phyloP scores from a whole-genome alignment of 2,888 invertebrate species.

The Digitonthophagus gazella region DNA sequence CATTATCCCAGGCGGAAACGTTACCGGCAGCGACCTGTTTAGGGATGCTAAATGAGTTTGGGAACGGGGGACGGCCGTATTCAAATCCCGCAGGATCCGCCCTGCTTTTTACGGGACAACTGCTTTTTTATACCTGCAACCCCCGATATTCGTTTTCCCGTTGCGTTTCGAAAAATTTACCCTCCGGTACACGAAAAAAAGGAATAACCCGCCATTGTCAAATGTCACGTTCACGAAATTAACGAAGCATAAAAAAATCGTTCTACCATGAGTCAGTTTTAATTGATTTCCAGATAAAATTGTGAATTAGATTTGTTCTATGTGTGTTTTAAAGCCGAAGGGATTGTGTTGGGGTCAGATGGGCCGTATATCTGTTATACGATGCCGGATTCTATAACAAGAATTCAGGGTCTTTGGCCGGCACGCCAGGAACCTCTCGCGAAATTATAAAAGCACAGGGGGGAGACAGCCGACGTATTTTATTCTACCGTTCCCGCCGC shows the following conservation, averaged over 20 bases:
- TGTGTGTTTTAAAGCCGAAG: too few species aligned
- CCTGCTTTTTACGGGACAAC: constrained; percentile 32
- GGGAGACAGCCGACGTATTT: constrained; percentile 21
- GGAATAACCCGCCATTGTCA: not conserved
- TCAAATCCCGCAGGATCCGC: constrained; percentile 34
- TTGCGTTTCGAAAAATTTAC: constrained; percentile 7
- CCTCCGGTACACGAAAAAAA: not conserved
- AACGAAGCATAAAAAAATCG: not conserved
- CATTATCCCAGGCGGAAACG: constrained; percentile 1
- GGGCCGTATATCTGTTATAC: too few species aligned
- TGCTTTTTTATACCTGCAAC: constrained; percentile 32
- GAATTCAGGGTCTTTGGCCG: constrained; percentile 14
- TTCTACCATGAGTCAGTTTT: not conserved
- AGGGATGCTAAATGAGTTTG: constrained; percentile 13
- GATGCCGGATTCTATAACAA: not conserved
- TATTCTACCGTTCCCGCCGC: constrained; percentile 15
- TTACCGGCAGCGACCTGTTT: constrained; percentile 1
- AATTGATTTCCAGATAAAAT: too few species aligned
- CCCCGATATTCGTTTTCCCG: constrained; percentile 32
- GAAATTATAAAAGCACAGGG: constrained; percentile 25
- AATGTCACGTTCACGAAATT: not conserved
- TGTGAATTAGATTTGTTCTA: too few species aligned
- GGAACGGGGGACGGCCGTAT: constrained; percentile 30
- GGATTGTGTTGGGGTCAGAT: not conserved
- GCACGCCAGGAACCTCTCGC: constrained; percentile 16